A percentile compares a stretch with the other conserved stretches of the same genome.
These are phyloP conservation scores for Margarornis squamiger DNA, from an alignment of 2,797 vertebrate genomes.

Conservation along the genomic window DNA sequence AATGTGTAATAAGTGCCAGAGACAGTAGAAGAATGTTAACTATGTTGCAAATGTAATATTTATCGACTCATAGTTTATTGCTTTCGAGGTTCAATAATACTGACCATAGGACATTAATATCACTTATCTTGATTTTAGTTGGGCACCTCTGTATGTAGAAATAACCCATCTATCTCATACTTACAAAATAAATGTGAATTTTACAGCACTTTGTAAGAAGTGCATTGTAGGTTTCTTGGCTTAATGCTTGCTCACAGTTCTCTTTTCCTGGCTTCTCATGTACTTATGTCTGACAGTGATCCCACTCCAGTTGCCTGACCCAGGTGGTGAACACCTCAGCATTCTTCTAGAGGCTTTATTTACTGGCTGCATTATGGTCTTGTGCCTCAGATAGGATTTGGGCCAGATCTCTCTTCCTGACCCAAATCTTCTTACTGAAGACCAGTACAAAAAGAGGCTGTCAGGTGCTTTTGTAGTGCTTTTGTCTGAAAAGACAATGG, in stretches of 20 bases:
- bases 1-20: constrained; percentile 92
- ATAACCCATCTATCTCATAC: constrained; percentile 74
- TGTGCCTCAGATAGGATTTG: neutral
- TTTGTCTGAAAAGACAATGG: neutral
- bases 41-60: constrained; percentile 85
- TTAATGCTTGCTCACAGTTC: neutral
- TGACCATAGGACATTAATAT: constrained; percentile 88
- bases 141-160: constrained; percentile 75
- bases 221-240: constrained; percentile 43
- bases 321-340: neutral
- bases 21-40: constrained; percentile 87
- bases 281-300: neutral
- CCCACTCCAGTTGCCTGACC: neutral
- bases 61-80: constrained; percentile 86
- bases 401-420: neutral
- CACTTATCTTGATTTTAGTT: constrained; percentile 81
- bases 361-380: neutral
- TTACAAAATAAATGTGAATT: constrained; percentile 77
- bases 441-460: neutral
- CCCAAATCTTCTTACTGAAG: neutral
- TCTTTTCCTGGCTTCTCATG: constrained; percentile 26
- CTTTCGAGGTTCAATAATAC: constrained; percentile 86
- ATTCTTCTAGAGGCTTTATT: neutral
- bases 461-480: neutral
- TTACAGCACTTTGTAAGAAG: constrained; percentile 65